phyloP scores from a whole-genome alignment of 2,888 invertebrate species.

The Protonemura montana region DNA sequence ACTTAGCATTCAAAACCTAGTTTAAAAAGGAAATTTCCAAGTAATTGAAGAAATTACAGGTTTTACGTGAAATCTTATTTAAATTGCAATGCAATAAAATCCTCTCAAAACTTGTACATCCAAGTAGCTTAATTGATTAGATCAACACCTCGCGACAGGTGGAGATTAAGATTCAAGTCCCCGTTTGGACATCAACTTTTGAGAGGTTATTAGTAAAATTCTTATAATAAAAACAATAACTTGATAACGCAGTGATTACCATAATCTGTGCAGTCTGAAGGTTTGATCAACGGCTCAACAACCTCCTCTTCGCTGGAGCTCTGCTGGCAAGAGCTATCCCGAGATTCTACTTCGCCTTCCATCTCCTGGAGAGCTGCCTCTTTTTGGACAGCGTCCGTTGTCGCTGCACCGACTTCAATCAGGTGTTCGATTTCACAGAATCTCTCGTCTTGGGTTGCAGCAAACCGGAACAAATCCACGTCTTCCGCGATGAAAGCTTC shows the following conservation, averaged over 20 bases:
- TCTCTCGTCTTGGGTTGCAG: not conserved
- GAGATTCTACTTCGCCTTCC: not conserved
- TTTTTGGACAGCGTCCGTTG: not conserved
- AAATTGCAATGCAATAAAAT: too few species aligned
- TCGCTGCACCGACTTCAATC: not conserved
- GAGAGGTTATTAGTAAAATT: too few species aligned
- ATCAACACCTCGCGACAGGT: too few species aligned
- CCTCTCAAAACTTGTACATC: too few species aligned
- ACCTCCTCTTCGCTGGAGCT: not conserved
- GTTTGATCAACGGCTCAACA: slow-evolving; percentile 17
- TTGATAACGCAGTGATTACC: slow-evolving; percentile 29
- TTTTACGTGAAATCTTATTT: too few species aligned
- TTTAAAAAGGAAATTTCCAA: too few species aligned
- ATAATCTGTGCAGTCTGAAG: slow-evolving; percentile 27
- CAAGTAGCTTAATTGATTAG: too few species aligned
- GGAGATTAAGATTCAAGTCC: too few species aligned
- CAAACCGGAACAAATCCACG: not conserved
- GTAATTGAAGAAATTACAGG: too few species aligned
- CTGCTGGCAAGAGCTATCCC: not conserved
- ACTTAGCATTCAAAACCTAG: too few species aligned
- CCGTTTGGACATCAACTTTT: too few species aligned
- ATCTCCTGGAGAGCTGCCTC: not conserved
- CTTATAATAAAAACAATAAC: too few species aligned
- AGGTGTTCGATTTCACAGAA: not conserved
- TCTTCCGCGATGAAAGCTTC: not conserved